Percentiles rank a stretch among this genome's conserved stretches.
phyloP scores from a whole-genome alignment of 2,113 vertebrate species.

The Ornithorhynchus anatinus region DNA sequence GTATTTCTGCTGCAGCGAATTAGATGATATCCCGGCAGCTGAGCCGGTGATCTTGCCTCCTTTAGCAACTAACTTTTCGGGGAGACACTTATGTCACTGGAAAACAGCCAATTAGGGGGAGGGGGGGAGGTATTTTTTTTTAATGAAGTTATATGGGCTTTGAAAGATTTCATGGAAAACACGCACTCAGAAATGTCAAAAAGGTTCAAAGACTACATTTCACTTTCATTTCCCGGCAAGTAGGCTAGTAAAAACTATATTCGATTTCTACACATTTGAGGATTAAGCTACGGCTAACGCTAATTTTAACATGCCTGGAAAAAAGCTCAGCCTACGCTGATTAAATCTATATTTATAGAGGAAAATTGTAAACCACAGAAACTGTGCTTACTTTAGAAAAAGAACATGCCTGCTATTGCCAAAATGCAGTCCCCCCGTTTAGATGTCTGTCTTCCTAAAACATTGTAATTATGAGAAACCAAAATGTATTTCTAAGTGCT shows the following conservation, averaged over 20 bases:
- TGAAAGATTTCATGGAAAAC: neutral
- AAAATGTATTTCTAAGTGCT: slow-evolving; percentile 71
- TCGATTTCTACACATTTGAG: slow-evolving; percentile 38
- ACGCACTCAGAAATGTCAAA: slow-evolving; percentile 7
- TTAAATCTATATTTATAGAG: slow-evolving; percentile 72
- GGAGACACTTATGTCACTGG: too few relatives aligned
- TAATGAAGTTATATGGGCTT: neutral
- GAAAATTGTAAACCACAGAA: slow-evolving; percentile 70
- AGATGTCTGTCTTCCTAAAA: slow-evolving; percentile 64
- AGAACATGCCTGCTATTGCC: slow-evolving; percentile 60
- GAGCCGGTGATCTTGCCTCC: too few relatives aligned
- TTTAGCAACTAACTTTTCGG: too few relatives aligned
- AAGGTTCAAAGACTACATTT: slow-evolving; percentile 33
- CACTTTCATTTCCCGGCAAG: slow-evolving; percentile 23
- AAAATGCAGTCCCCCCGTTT: slow-evolving; percentile 65
- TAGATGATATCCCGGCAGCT: too few relatives aligned
- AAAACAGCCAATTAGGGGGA: too few relatives aligned
- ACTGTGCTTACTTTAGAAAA: slow-evolving; percentile 65
- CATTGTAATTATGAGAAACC: slow-evolving; percentile 67
- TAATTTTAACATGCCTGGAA: slow-evolving; percentile 65
- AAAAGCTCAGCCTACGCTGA: slow-evolving; percentile 57
- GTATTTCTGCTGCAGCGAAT: too few relatives aligned
- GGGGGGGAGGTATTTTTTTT: neutral
- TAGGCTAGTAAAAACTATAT: slow-evolving; percentile 39
- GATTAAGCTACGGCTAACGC: slow-evolving; percentile 41